These are phyloP conservation scores for Volucella inflata DNA, from an alignment of 2,888 invertebrate genomes.

Conservation along the genomic window DNA sequence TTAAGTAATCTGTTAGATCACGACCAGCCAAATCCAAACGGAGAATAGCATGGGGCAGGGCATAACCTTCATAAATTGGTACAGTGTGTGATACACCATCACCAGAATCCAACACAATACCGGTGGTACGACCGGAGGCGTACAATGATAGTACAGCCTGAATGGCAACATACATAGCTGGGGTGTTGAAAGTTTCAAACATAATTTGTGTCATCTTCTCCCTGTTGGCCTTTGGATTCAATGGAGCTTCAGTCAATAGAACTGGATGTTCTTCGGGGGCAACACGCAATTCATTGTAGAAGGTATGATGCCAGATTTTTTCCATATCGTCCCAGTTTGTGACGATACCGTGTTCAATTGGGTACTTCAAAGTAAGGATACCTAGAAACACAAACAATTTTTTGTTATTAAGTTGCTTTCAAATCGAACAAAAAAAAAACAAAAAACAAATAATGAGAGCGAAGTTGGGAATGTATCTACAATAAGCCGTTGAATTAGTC, in stretches of 20 bases:
- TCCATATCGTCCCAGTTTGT: conserved; percentile 99
- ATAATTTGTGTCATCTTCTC: conserved; percentile 97
- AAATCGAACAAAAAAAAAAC: too few relatives aligned
- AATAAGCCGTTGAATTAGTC: too few relatives aligned
- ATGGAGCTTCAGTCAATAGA: conserved; percentile 93
- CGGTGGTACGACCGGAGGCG: conserved; percentile 98
- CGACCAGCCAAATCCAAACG: conserved; percentile 97
- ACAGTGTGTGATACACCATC: conserved; percentile 98
- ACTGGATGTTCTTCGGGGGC: conserved; percentile 97
- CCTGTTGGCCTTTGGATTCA: conserved; percentile 94
- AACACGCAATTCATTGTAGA: conserved; percentile 98
- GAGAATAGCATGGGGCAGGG: conserved; percentile 95
- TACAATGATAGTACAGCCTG: conserved; percentile 96
- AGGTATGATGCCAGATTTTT: conserved; percentile 99
- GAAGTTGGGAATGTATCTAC: too few relatives aligned
- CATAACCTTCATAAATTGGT: conserved; percentile 98
- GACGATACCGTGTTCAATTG: conserved; percentile 98
- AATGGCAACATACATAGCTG: conserved; percentile 97
- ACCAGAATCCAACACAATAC: conserved; percentile 97
- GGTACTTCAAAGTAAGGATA: conserved; percentile 97
- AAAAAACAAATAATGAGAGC: too few relatives aligned
- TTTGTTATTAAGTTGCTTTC: not conserved
- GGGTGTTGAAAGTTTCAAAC: conserved; percentile 97
- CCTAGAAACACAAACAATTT: conserved; percentile 83
- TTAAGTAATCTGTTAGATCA: conserved; percentile 96